Base-by-base conservation (phyloP, 2,797 vertebrate species). In the Tinamus major region DNA sequence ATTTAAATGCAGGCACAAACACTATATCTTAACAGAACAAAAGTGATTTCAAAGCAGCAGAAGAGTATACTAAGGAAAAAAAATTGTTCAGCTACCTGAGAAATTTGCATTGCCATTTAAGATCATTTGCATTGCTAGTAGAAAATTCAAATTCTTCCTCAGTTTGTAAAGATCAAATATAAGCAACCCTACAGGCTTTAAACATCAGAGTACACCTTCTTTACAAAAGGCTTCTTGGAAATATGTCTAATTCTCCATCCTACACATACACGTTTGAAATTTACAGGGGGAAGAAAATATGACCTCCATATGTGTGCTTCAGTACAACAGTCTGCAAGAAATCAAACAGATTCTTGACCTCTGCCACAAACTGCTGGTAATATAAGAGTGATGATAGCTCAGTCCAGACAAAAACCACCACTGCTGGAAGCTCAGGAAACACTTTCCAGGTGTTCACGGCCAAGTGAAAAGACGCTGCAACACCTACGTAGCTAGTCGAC, bases 401-500 rank as follows among this genome's bases (percentile, higher is more conserved):
- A 39, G 31, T 23, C 13, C 70, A 67, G 39, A 56, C 2, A 44
- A 46, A n/a, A n/a, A n/a, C n/a, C n/a, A n/a, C n/a, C n/a, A 35
- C 21, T 41, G 1, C 29, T 79, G 39, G 48, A 74, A 91, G 44
- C 11, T 46, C 0, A 48, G 17, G 44, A 83, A 78, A 88, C 3
- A 11, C 7, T 35, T 65, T 55, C n/a, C 16, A 2, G 2, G 6
- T 19, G 16, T 56, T 79, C 49, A 33, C 7, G 14, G 44, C 37
- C 37, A 39, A 58, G 20, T 16, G 13, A 64, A 58, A 92, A 56
- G 5, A 23, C 63, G 79, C 26, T 13, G 16, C 62, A 72, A 59
- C 6, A 13, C 0, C 1, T 67, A 62, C 17, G 27, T 5, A 86
- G 3, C 1, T 10, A 37, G 4, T 5, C 7, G 2, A 26, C 33